Conservation (phyloP, 1,140 invertebrate genomes). For the Drosophila ambigua region DNA sequence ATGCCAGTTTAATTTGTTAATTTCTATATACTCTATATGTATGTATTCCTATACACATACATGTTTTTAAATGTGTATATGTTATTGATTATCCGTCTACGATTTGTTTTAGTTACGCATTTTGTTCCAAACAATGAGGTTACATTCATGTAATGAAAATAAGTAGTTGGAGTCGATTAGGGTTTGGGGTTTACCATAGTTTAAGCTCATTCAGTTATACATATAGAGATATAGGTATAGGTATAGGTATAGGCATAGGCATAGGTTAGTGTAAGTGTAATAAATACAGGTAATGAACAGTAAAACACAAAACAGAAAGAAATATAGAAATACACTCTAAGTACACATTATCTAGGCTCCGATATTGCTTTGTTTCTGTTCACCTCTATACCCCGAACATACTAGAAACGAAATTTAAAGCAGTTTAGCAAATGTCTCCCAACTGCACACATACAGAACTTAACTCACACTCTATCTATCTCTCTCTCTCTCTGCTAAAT, state of each 20-base stretch:
- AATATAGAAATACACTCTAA: conserved; percentile 64
- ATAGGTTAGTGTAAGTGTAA: conserved; percentile 2
- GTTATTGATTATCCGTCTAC: conserved; percentile 66
- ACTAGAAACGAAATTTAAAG: conserved; percentile 21
- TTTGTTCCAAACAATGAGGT: conserved; percentile 69
- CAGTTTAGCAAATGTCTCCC: conserved; percentile 29
- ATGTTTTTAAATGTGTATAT: conserved; percentile 38
- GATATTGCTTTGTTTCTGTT: conserved; percentile 69
- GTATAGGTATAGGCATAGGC: conserved; percentile 6
- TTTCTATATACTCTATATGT: conserved; percentile 28
- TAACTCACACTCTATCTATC: conserved; percentile 8
- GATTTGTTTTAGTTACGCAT: conserved; percentile 74
- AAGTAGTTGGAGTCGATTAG: conserved; percentile 65
- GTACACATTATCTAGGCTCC: conserved; percentile 64
- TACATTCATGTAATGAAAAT: conserved; percentile 42
- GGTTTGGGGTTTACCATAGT: conserved; percentile 58
- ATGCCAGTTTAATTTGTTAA: conserved; percentile 76
- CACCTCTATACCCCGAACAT: conserved; percentile 20
- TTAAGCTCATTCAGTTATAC: conserved; percentile 78
- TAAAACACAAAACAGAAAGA: conserved; percentile 20
- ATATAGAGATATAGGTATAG: conserved; percentile 44
- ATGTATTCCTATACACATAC: conserved; percentile 29
- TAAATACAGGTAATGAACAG: conserved; percentile 39
- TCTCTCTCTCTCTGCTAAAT: conserved; percentile 35
- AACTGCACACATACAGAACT: conserved; percentile 17